phyloP scores from a whole-genome alignment of 2,797 vertebrate genomes.

The Danio albolineatus region DNA sequence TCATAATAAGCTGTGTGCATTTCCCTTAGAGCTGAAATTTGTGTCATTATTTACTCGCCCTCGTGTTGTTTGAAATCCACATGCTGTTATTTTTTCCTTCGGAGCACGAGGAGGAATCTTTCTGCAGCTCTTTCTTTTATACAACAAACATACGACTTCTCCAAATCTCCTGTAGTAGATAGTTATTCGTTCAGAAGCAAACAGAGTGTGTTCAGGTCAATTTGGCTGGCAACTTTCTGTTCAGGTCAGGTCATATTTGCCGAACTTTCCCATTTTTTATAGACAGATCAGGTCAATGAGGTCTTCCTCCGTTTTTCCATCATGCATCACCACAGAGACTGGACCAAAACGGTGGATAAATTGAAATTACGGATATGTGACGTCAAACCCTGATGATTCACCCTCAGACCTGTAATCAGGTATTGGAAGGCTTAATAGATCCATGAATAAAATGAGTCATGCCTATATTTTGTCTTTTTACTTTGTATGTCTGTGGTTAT shows the following conservation, averaged over 20 bases:
- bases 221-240: not conserved
- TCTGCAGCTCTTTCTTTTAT: too few relatives aligned
- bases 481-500: not conserved
- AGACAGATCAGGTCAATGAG: slow-evolving; percentile 3
- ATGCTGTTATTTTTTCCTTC: too few relatives aligned
- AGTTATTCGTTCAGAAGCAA: not conserved
- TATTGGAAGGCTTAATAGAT: not conserved
- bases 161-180: not conserved
- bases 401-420: slow-evolving; percentile 17
- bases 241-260: not conserved
- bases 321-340: not conserved
- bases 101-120: too few relatives aligned
- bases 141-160: too few relatives aligned
- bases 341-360: not conserved
- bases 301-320: not conserved
- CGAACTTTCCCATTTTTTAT: not conserved
- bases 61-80: too few relatives aligned
- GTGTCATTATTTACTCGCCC: too few relatives aligned
- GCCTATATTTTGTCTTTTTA: slow-evolving; percentile 4
- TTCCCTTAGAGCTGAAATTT: not conserved
- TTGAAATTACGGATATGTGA: slow-evolving; percentile 19
- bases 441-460: slow-evolving; percentile 35
- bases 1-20: slow-evolving; percentile 16
- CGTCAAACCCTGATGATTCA: slow-evolving; percentile 41
- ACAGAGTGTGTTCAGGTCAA: not conserved